These are phyloP conservation scores for Microchrysa polita DNA, from an alignment of 2,888 invertebrate species.

Conservation along the genomic window DNA sequence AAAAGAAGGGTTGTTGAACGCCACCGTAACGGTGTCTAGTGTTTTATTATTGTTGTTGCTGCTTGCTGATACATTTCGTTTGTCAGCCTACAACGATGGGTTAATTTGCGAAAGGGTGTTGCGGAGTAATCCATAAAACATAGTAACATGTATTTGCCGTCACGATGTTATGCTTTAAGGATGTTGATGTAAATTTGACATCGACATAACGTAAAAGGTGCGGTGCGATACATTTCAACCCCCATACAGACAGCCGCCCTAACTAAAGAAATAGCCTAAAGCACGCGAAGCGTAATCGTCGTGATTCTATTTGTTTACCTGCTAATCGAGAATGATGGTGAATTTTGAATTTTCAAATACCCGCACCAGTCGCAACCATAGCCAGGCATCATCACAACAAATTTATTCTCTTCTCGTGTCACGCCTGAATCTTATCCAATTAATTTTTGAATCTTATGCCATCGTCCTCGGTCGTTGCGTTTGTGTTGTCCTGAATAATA, in stretches of 20 bases:
- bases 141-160: constrained; percentile 26
- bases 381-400: background rate
- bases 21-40: background rate
- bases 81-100: background rate
- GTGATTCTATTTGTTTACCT: constrained; percentile 37
- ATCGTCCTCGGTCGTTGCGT: background rate
- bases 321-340: background rate
- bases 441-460: constrained; percentile 34
- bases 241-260: background rate
- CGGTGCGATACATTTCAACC: too few species aligned
- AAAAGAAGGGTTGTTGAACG: constrained; percentile 21
- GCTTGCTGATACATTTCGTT: background rate
- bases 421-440: constrained; percentile 31
- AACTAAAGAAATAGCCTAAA: background rate
- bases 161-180: background rate
- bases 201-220: too few species aligned
- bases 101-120: constrained; percentile 30
- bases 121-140: constrained; percentile 39
- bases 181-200: constrained; percentile 13
- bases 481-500: too few species aligned
- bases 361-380: too few species aligned
- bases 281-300: background rate
- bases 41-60: background rate
- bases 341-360: too few species aligned
- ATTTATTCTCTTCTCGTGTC: background rate